Base-by-base conservation (phyloP, 1,140 invertebrate species). In the Lordiphosa mommai region DNA sequence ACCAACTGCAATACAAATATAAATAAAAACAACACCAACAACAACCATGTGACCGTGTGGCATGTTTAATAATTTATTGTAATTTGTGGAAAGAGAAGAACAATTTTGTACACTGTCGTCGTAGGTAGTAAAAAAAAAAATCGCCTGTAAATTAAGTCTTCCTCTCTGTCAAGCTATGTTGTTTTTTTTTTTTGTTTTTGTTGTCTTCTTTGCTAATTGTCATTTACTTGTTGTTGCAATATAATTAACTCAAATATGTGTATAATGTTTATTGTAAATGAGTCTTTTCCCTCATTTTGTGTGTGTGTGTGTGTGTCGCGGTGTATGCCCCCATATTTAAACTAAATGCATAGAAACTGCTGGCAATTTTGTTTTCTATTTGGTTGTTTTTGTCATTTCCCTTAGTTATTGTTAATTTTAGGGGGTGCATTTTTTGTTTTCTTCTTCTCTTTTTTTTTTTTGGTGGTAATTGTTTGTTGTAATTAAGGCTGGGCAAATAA, bases 61-160 rank as follows among this genome's bases (percentile, higher is more conserved):
- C 74, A 74, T 67, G 79, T 40, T 85, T 86, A 85, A 85, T 86
- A 86, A 85, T 86, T 85, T 85, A 86, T 86, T 73, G 69, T 80
- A 86, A 85, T 74, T 85, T 67, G 69, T 55, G 63, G 48, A 55
- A 77, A 71, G 61, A 59, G 60, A 12, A 20, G 23, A 47, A 16
- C 43, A 43, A 46, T 33, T 41, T 47, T 29, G 20, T 23, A 23
- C 10, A n/a, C 12, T 34, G 49, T 51, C 27, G 53, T 36, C 27
- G 34, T 32, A 41, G 20, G 53, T 52, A 37, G 23, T 16, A 49
- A 48, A 47, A 61, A 73, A 61, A 73, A 50, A 71, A 72, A 71
- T 73, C 58, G 58, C 53, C 50, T 68, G 68, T 52, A 63, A 68
- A 77, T 77, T 59, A 72, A 68, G 73, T 61, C 58, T 66, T 61